Percentiles rank a stretch among this genome's conserved stretches.
phyloP scores from a whole-genome alignment of 1,140 invertebrate genomes.

The Zophobas morio region DNA sequence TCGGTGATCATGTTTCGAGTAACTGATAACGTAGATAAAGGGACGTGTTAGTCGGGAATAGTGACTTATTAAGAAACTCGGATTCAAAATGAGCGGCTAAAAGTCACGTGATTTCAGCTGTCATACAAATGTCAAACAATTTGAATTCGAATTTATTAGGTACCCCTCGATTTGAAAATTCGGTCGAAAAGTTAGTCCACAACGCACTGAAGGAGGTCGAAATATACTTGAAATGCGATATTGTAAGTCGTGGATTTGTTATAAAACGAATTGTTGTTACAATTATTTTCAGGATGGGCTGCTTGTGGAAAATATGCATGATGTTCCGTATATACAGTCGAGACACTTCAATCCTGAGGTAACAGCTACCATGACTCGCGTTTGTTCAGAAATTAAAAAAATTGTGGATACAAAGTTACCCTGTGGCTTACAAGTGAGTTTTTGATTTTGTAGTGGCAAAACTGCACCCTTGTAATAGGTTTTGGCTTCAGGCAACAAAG shows the following conservation, averaged over 20 bases:
- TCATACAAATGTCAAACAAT: neutral
- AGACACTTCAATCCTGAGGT: constrained; percentile 78
- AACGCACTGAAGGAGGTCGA: constrained; percentile 74
- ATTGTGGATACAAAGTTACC: constrained; percentile 69
- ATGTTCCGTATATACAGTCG: constrained; percentile 81
- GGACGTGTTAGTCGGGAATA: too few relatives aligned
- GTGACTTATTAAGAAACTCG: too few relatives aligned
- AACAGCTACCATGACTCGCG: constrained; percentile 78
- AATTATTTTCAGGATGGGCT: constrained; percentile 77
- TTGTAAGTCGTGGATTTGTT: constrained; percentile 70
- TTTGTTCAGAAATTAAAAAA: constrained; percentile 72
- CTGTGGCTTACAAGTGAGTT: constrained; percentile 76
- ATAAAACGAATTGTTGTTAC: constrained; percentile 34
- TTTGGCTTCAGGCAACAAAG: constrained; percentile 82
- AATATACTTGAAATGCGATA: constrained; percentile 71
- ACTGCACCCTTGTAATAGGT: constrained; percentile 68
- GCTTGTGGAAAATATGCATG: constrained; percentile 90
- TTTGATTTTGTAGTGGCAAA: too few relatives aligned
- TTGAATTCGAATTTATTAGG: constrained; percentile 65
- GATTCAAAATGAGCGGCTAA: neutral
- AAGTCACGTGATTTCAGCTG: too few relatives aligned
- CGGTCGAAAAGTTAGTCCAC: constrained; percentile 71
- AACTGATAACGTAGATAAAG: too few relatives aligned
- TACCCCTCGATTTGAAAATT: constrained; percentile 70
- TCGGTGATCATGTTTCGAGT: too few relatives aligned